Conservation (phyloP, 1,140 invertebrate species). For the Latrodectus geometricus region DNA sequence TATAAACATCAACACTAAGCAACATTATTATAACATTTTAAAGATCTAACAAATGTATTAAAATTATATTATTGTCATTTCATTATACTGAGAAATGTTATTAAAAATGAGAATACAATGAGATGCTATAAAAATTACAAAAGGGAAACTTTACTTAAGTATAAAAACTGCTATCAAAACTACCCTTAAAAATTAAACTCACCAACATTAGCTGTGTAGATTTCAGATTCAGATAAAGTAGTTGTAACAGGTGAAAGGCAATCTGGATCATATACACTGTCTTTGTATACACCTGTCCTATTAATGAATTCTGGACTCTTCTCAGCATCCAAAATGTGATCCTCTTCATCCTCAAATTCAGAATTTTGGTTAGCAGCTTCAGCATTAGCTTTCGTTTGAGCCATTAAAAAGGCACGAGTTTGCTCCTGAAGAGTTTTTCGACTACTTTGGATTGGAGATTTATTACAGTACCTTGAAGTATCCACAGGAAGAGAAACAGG, state of each 20-base stretch:
- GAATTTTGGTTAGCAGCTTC: conserved; percentile 44
- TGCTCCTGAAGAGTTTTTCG: not conserved
- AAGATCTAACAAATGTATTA: no score
- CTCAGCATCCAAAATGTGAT: conserved; percentile 71
- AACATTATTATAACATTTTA: no score
- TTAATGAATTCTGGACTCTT: conserved; percentile 42
- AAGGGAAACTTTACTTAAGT: no score
- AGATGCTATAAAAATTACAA: no score
- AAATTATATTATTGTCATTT: no score
- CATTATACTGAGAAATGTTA: no score
- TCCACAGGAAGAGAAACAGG: not conserved
- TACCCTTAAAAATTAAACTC: not conserved
- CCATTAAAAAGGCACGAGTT: not conserved
- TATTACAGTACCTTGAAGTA: conserved; percentile 34
- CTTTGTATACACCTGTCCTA: conserved; percentile 10
- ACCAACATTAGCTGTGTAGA: conserved; percentile 50
- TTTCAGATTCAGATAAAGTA: conserved; percentile 54
- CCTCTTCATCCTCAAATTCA: conserved; percentile 75
- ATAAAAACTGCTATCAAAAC: no score
- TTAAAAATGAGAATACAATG: no score
- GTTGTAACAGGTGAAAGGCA: conserved; percentile 57
- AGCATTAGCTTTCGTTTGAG: conserved; percentile 45
- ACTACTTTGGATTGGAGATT: not conserved
- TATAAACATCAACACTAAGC: no score
- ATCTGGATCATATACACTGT: conserved; percentile 50